phyloP scores from a whole-genome alignment of 2,888 invertebrate genomes.

The Caenorhabditis doughertyi region DNA sequence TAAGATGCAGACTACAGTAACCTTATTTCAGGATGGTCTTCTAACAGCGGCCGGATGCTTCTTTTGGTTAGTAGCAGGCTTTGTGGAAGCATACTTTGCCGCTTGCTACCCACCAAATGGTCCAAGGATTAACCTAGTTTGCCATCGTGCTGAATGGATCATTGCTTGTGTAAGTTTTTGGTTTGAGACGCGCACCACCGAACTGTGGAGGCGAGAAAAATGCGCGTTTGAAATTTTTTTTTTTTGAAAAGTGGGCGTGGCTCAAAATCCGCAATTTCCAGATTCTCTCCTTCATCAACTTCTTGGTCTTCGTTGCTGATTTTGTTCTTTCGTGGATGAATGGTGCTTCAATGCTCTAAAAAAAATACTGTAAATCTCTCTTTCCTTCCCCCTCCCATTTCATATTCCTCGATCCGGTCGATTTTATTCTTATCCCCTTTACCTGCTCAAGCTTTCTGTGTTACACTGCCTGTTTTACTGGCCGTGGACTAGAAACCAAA shows the following conservation, averaged over 20 bases:
- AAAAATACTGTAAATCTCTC: constrained; percentile 24
- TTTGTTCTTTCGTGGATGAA: constrained; percentile 77
- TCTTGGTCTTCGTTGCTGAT: constrained; percentile 77
- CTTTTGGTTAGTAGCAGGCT: constrained; percentile 76
- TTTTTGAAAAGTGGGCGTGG: too few relatives aligned
- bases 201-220: too few relatives aligned
- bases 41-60: constrained; percentile 71
- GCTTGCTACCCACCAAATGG: constrained; percentile 81
- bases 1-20: too few relatives aligned
- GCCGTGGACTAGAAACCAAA: too few relatives aligned
- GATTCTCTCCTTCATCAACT: constrained; percentile 78
- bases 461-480: constrained; percentile 17
- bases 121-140: constrained; percentile 75
- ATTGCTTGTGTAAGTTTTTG: constrained; percentile 69
- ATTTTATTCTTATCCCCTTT: constrained; percentile 31
- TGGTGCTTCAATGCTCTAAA: constrained; percentile 77
- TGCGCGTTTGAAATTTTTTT: neutral
- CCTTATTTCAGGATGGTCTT: constrained; percentile 73
- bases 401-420: constrained; percentile 42
- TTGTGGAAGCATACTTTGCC: constrained; percentile 80
- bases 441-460: constrained; percentile 19
- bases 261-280: constrained; percentile 59
- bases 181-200: too few relatives aligned
- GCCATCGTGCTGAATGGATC: constrained; percentile 80
- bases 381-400: neutral